Evolutionary conservation across 2,888 invertebrate genomes (phyloP).

Genomic region (Caenorhabditis drosophilae): DNA sequence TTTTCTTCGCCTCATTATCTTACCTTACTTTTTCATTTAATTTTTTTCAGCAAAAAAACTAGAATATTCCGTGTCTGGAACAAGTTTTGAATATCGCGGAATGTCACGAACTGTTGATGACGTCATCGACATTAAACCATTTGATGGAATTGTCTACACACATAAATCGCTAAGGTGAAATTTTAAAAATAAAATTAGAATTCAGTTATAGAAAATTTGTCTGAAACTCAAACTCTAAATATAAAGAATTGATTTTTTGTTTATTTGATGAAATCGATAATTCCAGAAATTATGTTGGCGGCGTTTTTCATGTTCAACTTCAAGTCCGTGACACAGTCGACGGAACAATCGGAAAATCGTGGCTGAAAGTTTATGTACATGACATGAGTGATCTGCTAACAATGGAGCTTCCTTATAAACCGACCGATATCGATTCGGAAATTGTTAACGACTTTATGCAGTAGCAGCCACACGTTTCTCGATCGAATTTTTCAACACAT

Average conservation of each 20-base stretch:
- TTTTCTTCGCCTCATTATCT: not conserved
- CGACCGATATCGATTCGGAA: conserved; percentile 11
- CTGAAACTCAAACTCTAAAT: too few relatives aligned
- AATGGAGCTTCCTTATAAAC: conserved; percentile 25
- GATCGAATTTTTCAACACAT: not conserved
- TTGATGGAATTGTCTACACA: conserved; percentile 8
- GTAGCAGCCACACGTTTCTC: too few relatives aligned
- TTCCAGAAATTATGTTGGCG: conserved; percentile 28
- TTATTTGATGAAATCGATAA: too few relatives aligned
- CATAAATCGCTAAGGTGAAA: conserved; percentile 3
- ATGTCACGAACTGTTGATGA: conserved; percentile 30
- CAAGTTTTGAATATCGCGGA: conserved; percentile 34
- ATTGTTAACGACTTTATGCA: conserved; percentile 15
- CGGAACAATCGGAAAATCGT: conserved; percentile 19
- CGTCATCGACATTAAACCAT: conserved; percentile 10
- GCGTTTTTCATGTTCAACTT: conserved; percentile 24
- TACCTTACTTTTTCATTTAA: not conserved
- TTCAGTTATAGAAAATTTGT: not conserved
- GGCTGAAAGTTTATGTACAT: conserved; percentile 24
- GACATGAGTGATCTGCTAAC: conserved; percentile 25
- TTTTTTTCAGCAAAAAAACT: conserved; percentile 14
- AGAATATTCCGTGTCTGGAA: conserved; percentile 24
- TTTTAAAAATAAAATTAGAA: not conserved
- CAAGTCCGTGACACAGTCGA: conserved; percentile 27
- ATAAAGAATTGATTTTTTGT: too few relatives aligned